Conservation (phyloP, 2,888 invertebrate species). For the Drosophila paucipuncta region DNA sequence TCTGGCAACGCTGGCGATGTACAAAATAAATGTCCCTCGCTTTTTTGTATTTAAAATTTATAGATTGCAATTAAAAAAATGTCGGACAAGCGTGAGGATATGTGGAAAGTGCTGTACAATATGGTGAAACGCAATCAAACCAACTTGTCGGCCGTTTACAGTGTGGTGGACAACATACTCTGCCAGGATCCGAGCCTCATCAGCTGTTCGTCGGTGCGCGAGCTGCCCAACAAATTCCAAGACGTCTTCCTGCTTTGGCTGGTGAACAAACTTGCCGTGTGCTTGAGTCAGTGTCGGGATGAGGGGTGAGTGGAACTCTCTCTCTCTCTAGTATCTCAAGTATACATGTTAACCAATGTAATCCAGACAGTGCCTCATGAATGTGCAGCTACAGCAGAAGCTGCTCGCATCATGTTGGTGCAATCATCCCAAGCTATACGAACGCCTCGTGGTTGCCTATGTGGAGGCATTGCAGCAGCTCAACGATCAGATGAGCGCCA, state of each 20-base stretch:
- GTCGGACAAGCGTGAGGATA: slow-evolving; percentile 81
- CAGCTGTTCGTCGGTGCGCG: slow-evolving; percentile 64
- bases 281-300: slow-evolving; percentile 53
- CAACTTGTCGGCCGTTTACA: slow-evolving; percentile 69
- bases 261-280: slow-evolving; percentile 75
- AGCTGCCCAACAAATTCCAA: slow-evolving; percentile 70
- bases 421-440: slow-evolving; percentile 80
- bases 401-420: slow-evolving; percentile 79
- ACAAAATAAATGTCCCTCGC: slow-evolving; percentile 19
- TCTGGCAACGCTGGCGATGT: slow-evolving; percentile 39
- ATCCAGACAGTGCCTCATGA: slow-evolving; percentile 71
- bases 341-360: not conserved
- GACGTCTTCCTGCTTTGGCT: slow-evolving; percentile 79
- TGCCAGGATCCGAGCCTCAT: slow-evolving; percentile 82
- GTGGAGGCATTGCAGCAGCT: slow-evolving; percentile 69
- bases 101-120: slow-evolving; percentile 83
- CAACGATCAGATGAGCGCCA: slow-evolving; percentile 44
- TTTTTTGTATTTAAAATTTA: slow-evolving; percentile 16
- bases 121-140: slow-evolving; percentile 75
- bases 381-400: slow-evolving; percentile 80
- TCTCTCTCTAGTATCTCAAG: not conserved
- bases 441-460: slow-evolving; percentile 69
- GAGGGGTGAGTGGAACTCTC: slow-evolving; percentile 44
- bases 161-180: slow-evolving; percentile 78
- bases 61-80: slow-evolving; percentile 43